A percentile compares a stretch with the other conserved stretches of the same genome.
Conservation (phyloP, 2,797 vertebrate species). For the Mycteria americana region DNA sequence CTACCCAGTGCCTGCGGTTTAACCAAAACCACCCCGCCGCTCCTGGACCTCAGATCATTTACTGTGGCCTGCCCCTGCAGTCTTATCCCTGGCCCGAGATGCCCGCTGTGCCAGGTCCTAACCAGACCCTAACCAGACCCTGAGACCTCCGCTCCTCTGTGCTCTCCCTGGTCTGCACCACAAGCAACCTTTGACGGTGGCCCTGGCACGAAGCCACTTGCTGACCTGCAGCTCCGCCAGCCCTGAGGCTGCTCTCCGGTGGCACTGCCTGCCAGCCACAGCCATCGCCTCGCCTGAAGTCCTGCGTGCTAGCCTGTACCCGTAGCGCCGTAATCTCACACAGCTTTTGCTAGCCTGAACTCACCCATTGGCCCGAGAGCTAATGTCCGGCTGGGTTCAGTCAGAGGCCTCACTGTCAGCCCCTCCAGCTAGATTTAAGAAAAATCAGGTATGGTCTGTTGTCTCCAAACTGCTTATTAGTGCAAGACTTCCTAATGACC, state of each 20-base stretch:
- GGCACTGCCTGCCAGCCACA: background rate
- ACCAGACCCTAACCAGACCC: background rate
- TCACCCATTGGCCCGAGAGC: fast-evolving
- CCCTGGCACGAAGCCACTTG: background rate
- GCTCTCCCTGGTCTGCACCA: background rate
- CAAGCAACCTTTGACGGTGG: background rate
- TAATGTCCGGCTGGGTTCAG: background rate
- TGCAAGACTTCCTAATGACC: background rate
- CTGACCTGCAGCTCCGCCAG: background rate
- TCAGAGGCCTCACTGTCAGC: background rate
- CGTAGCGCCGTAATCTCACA: background rate
- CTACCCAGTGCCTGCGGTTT: background rate
- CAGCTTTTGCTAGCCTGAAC: background rate
- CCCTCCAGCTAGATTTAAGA: background rate
- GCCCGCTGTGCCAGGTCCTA: background rate
- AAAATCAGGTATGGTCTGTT: background rate
- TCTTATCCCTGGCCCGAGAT: background rate
- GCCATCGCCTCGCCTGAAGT: background rate
- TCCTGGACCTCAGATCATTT: background rate
- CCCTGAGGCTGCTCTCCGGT: background rate
- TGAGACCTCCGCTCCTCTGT: fast-evolving
- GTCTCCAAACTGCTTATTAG: background rate
- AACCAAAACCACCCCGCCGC: background rate
- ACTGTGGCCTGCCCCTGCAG: background rate
- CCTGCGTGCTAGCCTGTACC: background rate